Evolutionary conservation across 2,888 invertebrate genomes (phyloP).

Genomic region (Brassicogethes aeneus): DNA sequence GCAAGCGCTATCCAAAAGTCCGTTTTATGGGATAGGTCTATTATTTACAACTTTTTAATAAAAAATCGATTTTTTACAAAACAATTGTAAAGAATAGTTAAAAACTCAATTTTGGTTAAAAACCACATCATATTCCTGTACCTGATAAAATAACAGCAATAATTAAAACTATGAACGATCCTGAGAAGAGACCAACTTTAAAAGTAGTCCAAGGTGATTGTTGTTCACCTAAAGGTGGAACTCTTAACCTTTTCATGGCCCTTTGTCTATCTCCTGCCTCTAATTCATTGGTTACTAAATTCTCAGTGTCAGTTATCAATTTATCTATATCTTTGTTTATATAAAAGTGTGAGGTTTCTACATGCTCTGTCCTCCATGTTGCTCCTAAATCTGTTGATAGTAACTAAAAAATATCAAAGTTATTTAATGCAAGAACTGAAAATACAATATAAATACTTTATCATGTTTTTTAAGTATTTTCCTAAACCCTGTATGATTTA

Average conservation of each 20-base stretch:
- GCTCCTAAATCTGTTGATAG: constrained; percentile 52
- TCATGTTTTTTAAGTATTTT: constrained; percentile 89
- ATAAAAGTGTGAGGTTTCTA: constrained; percentile 77
- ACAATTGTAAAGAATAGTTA: no score
- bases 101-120: no score
- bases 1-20: no score
- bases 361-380: constrained; percentile 68
- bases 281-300: constrained; percentile 56
- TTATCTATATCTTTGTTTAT: constrained; percentile 79
- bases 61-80: no score
- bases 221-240: constrained; percentile 78
- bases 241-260: constrained; percentile 80
- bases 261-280: constrained; percentile 74
- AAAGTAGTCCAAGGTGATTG: constrained; percentile 77
- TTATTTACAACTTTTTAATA: no score
- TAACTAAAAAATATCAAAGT: constrained; percentile 39
- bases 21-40: no score
- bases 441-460: constrained; percentile 46
- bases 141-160: constrained; percentile 64
- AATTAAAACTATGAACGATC: constrained; percentile 68
- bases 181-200: constrained; percentile 76
- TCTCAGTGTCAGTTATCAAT: constrained; percentile 72
- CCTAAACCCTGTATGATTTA: constrained; percentile 83
- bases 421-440: constrained; percentile 4
- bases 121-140: no score